Evolutionary conservation across 2,113 vertebrate genomes (phyloP).

Genomic region (Amblyornis subalaris): DNA sequence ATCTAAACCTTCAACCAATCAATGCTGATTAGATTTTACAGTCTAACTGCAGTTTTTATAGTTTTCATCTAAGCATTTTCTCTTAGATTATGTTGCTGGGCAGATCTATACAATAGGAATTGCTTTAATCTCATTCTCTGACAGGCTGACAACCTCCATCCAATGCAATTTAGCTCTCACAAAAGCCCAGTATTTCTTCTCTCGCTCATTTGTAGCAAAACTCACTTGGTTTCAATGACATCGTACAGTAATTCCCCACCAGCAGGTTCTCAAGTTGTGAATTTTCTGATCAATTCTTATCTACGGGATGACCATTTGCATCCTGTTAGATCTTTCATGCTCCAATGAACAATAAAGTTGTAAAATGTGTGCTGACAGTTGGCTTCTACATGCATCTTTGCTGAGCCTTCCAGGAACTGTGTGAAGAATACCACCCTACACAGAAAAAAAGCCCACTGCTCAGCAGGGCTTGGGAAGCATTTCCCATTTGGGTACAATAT

Average conservation of each 20-base stretch:
- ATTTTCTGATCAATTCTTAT: slow-evolving; percentile 33
- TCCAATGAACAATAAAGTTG: not conserved
- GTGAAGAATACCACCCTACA: not conserved
- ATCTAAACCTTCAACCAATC: slow-evolving; percentile 48
- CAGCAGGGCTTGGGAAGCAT: not conserved
- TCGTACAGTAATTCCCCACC: not conserved
- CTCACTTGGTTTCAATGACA: slow-evolving; percentile 12
- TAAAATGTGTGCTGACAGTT: not conserved
- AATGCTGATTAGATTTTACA: slow-evolving; percentile 69
- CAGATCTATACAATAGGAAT: slow-evolving; percentile 69
- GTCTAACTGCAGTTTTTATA: slow-evolving; percentile 64
- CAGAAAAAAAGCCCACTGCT: not conserved
- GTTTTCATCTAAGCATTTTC: slow-evolving; percentile 67
- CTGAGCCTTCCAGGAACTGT: not conserved
- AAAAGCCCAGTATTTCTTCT: slow-evolving; percentile 33
- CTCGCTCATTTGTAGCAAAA: not conserved
- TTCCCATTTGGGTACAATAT: not conserved
- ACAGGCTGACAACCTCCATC: slow-evolving; percentile 31
- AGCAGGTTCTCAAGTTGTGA: not conserved
- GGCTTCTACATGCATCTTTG: not conserved
- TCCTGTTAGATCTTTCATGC: not conserved
- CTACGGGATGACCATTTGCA: slow-evolving; percentile 4
- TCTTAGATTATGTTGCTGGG: slow-evolving; percentile 58
- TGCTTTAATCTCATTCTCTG: slow-evolving; percentile 68
- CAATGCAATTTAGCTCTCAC: slow-evolving; percentile 53